Percentiles rank a stretch among this genome's conserved stretches.
phyloP scores from a whole-genome alignment of 2,888 invertebrate species.

The Plusia festucae region DNA sequence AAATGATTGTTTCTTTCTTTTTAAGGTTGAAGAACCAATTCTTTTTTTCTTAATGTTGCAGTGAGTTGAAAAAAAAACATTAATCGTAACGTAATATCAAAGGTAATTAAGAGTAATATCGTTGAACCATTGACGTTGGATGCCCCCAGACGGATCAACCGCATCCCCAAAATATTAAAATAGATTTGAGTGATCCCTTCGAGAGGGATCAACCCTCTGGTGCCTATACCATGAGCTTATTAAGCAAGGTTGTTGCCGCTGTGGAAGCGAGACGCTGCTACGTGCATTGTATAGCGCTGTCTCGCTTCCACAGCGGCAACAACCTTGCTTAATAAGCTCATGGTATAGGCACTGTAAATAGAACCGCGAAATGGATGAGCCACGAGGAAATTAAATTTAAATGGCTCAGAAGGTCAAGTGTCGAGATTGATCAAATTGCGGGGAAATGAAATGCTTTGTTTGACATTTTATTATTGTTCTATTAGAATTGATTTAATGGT shows the following conservation, averaged over 20 bases:
- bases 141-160: conserved; percentile 22
- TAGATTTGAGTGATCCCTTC: conserved; percentile 47
- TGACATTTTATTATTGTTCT: conserved; percentile 19
- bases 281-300: no score
- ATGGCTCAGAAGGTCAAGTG: conserved; percentile 51
- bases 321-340: no score
- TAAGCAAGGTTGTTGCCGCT: no score
- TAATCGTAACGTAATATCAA: conserved; percentile 17
- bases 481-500: conserved; percentile 18
- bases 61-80: not conserved
- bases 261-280: no score
- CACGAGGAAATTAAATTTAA: conserved; percentile 66
- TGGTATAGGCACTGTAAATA: no score
- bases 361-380: conserved; percentile 66
- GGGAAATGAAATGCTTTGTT: conserved; percentile 34
- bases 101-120: conserved; percentile 9
- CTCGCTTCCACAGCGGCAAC: no score
- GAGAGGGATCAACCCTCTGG: conserved; percentile 62
- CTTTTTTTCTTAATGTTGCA: no score
- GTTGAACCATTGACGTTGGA: conserved; percentile 2
- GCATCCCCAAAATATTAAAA: conserved; percentile 63
- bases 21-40: no score
- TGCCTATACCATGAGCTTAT: no score
- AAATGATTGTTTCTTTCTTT: no score
- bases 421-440: conserved; percentile 22